A percentile compares a stretch with the other conserved stretches of the same genome.
phyloP scores from a whole-genome alignment of 2,113 vertebrate genomes.

The Notothenia rossii region DNA sequence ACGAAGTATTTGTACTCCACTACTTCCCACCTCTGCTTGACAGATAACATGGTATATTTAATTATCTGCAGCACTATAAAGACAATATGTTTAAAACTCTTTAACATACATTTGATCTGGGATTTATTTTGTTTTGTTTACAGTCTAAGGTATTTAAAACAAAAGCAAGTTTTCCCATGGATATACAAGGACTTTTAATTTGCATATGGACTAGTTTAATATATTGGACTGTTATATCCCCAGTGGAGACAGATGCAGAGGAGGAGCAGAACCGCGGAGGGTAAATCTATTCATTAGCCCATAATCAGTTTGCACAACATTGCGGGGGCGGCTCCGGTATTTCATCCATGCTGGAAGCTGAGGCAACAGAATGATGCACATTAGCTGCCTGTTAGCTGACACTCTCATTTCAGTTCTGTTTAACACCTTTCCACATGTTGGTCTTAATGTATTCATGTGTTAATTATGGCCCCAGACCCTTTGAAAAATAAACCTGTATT shows the following conservation, averaged over 20 bases:
- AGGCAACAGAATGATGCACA: not conserved
- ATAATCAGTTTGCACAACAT: not conserved
- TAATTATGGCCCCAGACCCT: not conserved
- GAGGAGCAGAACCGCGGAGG: not conserved
- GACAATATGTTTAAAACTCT: too few relatives aligned
- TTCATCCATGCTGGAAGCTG: conserved; percentile 7
- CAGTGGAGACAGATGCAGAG: not conserved
- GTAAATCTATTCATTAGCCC: conserved; percentile 27
- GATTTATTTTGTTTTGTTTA: too few relatives aligned
- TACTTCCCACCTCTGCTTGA: too few relatives aligned
- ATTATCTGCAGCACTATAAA: too few relatives aligned
- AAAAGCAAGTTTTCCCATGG: not conserved
- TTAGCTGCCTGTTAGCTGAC: not conserved
- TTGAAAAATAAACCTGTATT: not conserved
- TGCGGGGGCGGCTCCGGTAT: not conserved
- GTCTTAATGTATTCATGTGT: not conserved
- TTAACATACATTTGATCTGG: too few relatives aligned
- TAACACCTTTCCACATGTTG: not conserved
- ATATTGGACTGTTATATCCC: not conserved
- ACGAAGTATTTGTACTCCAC: too few relatives aligned
- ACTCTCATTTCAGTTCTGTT: not conserved
- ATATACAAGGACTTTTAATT: not conserved
- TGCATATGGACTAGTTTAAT: not conserved
- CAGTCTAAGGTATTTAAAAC: too few relatives aligned
- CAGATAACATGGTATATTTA: too few relatives aligned